These are phyloP conservation scores for Cyclophora albipunctata DNA, from an alignment of 2,888 invertebrate genomes.

Conservation along the genomic window DNA sequence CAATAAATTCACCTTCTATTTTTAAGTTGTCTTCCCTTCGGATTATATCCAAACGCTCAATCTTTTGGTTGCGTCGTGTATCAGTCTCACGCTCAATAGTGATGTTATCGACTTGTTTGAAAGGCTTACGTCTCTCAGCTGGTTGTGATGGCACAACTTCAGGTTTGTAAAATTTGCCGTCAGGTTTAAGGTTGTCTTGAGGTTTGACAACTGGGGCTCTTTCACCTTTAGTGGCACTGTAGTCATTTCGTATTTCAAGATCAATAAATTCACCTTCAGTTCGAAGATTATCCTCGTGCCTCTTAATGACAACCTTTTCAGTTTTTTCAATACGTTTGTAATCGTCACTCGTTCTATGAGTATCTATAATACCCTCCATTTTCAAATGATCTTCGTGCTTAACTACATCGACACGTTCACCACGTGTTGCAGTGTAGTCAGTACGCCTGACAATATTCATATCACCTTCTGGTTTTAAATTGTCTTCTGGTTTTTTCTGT, in stretches of 20 bases:
- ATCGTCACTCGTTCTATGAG: slow-evolving; percentile 71
- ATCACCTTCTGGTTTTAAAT: slow-evolving; percentile 78
- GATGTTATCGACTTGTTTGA: slow-evolving; percentile 76
- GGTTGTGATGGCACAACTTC: slow-evolving; percentile 66
- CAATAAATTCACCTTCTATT: slow-evolving; percentile 77
- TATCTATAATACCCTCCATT: slow-evolving; percentile 79
- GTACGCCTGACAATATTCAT: slow-evolving; percentile 62
- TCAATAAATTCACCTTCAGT: slow-evolving; percentile 74
- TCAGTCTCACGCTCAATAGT: slow-evolving; percentile 65
- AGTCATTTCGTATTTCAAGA: slow-evolving; percentile 66
- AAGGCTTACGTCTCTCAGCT: slow-evolving; percentile 73
- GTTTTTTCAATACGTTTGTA: slow-evolving; percentile 71
- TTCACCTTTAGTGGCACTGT: slow-evolving; percentile 75
- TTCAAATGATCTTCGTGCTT: slow-evolving; percentile 80
- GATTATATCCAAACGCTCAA: slow-evolving; percentile 77
- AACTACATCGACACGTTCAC: slow-evolving; percentile 77
- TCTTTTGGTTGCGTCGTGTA: slow-evolving; percentile 44
- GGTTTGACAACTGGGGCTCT: slow-evolving; percentile 75
- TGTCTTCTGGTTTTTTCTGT: slow-evolving; percentile 68
- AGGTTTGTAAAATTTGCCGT: slow-evolving; percentile 72
- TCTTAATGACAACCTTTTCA: slow-evolving; percentile 68
- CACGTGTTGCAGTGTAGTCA: slow-evolving; percentile 66
- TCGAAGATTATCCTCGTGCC: slow-evolving; percentile 76
- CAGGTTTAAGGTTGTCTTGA: slow-evolving; percentile 79
- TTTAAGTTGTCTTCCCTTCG: slow-evolving; percentile 78